A percentile compares a stretch with the other conserved stretches of the same genome.
phyloP scores from a whole-genome alignment of 2,797 vertebrate genomes.

The Phyllotis vaccarum region DNA sequence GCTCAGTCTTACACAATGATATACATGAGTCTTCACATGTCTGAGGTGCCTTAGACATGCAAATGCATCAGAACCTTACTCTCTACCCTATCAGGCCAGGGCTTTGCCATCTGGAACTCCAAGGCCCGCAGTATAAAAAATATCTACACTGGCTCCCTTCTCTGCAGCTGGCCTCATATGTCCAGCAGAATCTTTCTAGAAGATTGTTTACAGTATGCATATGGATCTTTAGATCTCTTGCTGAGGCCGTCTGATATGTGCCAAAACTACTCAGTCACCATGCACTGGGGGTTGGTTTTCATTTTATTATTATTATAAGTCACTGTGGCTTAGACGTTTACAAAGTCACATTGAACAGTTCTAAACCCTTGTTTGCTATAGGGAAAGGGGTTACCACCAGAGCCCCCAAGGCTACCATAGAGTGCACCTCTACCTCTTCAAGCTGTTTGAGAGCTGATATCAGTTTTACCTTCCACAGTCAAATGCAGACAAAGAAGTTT shows the following conservation, averaged over 20 bases:
- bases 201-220: background rate
- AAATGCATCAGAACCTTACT: background rate
- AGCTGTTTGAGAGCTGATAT: background rate
- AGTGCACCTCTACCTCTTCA: background rate
- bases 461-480: background rate
- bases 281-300: background rate
- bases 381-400: background rate
- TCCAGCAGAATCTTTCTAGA: background rate
- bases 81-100: background rate
- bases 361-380: background rate
- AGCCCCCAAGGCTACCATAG: background rate
- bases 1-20: background rate
- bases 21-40: background rate
- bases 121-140: background rate
- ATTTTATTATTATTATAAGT: constrained; percentile 41
- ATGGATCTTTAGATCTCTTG: background rate
- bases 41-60: background rate
- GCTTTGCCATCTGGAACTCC: background rate
- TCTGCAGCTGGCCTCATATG: background rate
- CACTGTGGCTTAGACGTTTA: background rate
- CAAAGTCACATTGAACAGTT: background rate
- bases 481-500: background rate
- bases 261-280: background rate
- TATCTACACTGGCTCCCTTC: too few relatives aligned
- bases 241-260: background rate